A percentile compares a stretch with the other conserved stretches of the same genome.
These are phyloP conservation scores for Sesia bembeciformis DNA, from an alignment of 2,888 invertebrate species.

Conservation along the genomic window DNA sequence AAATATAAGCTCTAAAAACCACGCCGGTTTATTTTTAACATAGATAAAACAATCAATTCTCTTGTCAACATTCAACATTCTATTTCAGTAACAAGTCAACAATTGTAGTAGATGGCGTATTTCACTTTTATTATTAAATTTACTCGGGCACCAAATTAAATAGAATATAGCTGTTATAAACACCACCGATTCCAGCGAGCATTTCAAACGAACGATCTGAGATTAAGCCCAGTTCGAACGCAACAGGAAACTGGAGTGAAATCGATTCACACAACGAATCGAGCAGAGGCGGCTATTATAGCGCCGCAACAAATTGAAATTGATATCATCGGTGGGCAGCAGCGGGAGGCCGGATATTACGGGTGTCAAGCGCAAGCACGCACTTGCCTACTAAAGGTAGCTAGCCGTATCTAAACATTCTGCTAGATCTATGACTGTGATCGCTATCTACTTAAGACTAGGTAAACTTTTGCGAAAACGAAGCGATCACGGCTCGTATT, in stretches of 20 bases:
- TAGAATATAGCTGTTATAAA: constrained; percentile 21
- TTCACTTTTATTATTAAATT: too few species aligned
- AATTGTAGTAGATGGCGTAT: too few species aligned
- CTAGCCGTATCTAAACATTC: constrained; percentile 29
- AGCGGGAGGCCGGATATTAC: constrained; percentile 64
- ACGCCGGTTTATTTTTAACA: too few species aligned
- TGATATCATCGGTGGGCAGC: constrained; percentile 69
- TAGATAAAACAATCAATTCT: too few species aligned
- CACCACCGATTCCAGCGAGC: constrained; percentile 34
- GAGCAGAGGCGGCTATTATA: constrained; percentile 58
- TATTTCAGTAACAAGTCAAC: too few species aligned
- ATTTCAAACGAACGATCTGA: constrained; percentile 51
- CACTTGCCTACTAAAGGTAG: constrained; percentile 32
- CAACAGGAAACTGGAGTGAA: constrained; percentile 66
- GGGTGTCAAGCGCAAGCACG: constrained; percentile 69
- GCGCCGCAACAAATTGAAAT: constrained; percentile 71
- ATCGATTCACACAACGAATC: constrained; percentile 65
- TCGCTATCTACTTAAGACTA: background rate
- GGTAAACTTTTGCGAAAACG: background rate
- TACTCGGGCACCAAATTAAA: too few species aligned
- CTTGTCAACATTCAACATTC: too few species aligned
- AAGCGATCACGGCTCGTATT: background rate
- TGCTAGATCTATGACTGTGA: constrained; percentile 22
- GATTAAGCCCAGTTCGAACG: constrained; percentile 61
- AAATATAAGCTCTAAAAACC: too few species aligned